Conservation (phyloP, 2,888 invertebrate genomes). For the Helicoverpa assulta region DNA sequence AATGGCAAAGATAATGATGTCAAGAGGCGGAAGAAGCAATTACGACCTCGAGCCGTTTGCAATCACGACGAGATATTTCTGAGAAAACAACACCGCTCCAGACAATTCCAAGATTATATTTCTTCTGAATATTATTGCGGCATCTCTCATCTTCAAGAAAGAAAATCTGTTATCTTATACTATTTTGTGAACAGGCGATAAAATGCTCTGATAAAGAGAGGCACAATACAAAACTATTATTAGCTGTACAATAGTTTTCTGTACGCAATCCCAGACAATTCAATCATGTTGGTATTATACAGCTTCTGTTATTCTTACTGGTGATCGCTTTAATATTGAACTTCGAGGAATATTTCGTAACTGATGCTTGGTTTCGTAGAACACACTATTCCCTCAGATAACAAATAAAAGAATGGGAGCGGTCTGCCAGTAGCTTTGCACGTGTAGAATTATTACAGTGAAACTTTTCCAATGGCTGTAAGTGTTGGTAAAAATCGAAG, state of each 20-base stretch:
- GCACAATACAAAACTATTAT: conserved; percentile 49
- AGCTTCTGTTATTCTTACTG: conserved; percentile 17
- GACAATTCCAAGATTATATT: conserved; percentile 75
- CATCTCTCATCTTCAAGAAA: conserved; percentile 63
- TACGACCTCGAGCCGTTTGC: conserved; percentile 79
- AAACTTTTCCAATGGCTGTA: conserved; percentile 34
- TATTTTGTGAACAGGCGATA: conserved; percentile 58
- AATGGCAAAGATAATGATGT: conserved; percentile 87
- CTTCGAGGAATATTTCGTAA: conserved; percentile 24
- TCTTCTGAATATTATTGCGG: conserved; percentile 73
- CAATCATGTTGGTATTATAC: conserved; percentile 46
- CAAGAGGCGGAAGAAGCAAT: conserved; percentile 87
- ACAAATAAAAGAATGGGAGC: conserved; percentile 30
- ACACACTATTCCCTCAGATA: conserved; percentile 11
- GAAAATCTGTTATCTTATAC: conserved; percentile 58
- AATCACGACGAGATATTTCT: conserved; percentile 78
- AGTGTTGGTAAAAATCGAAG: conserved; percentile 33
- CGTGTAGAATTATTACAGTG: conserved; percentile 38
- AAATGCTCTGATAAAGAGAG: conserved; percentile 32
- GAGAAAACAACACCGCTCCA: conserved; percentile 73
- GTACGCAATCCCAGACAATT: conserved; percentile 41
- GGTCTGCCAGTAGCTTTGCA: conserved; percentile 11
- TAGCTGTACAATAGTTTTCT: conserved; percentile 47
- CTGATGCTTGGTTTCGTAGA: conserved; percentile 1
- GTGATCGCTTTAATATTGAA: conserved; percentile 26